Evolutionary conservation across 1,140 invertebrate species (phyloP).

Genomic region (Meloidogyne exigua): DNA sequence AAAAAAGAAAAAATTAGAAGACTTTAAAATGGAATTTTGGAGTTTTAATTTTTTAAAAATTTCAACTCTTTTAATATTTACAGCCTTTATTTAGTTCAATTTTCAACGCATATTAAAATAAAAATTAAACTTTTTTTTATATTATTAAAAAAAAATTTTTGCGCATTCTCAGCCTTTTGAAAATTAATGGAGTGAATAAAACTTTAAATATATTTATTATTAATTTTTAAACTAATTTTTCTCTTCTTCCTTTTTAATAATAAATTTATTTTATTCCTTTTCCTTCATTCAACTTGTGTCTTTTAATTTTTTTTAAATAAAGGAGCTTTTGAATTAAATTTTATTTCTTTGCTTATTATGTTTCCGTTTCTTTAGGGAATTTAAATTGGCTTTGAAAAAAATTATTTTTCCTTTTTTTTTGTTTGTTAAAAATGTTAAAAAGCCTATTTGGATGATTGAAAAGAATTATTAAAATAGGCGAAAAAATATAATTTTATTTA

Average conservation of each 20-base stretch:
- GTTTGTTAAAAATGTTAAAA: constrained; percentile 3
- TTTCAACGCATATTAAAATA: no score
- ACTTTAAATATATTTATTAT: not conserved
- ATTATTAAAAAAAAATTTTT: no score
- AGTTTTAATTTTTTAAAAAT: no score
- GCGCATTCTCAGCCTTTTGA: no score
- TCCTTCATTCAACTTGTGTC: not conserved
- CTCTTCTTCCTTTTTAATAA: not conserved
- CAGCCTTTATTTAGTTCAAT: no score
- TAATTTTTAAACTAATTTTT: not conserved
- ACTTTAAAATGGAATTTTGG: no score
- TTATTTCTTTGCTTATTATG: not conserved
- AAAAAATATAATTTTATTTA: not conserved
- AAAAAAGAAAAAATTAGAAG: no score
- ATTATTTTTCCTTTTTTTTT: not conserved
- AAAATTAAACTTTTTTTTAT: no score
- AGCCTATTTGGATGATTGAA: constrained; percentile 4
- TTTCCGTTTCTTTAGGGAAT: not conserved
- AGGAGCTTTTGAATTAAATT: not conserved
- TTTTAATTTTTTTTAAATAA: not conserved
- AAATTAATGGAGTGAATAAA: no score
- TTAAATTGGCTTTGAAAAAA: not conserved
- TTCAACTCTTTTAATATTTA: no score
- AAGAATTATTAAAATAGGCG: not conserved
- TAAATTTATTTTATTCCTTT: not conserved